Percentiles rank a stretch among this genome's conserved stretches.
phyloP scores from a whole-genome alignment of 2,888 invertebrate genomes.

The Hermaeophaga mercurialis region DNA sequence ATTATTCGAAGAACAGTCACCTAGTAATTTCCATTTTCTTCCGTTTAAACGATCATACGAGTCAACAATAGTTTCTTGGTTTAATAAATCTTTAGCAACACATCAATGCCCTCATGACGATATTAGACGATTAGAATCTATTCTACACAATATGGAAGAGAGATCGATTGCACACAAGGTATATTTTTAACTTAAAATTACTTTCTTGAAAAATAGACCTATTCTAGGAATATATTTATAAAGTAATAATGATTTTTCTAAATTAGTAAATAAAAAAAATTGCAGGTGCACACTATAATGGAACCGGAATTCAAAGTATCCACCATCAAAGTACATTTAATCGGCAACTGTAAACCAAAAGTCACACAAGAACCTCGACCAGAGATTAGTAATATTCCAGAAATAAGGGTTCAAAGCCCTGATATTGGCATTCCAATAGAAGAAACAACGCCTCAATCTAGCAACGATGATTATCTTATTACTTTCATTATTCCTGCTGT shows the following conservation, averaged over 20 bases:
- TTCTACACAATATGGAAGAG: conserved; percentile 65
- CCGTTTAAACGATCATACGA: conserved; percentile 68
- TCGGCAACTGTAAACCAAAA: conserved; percentile 62
- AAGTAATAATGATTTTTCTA: background rate
- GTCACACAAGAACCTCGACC: conserved; percentile 45
- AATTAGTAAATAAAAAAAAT: too few species aligned
- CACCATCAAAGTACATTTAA: conserved; percentile 66
- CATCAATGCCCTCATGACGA: conserved; percentile 78
- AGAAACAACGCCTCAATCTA: conserved; percentile 55
- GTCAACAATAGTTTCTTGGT: conserved; percentile 75
- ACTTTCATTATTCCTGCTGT: conserved; percentile 90
- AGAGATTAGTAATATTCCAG: conserved; percentile 12
- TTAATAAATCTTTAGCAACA: conserved; percentile 78
- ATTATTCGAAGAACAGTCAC: conserved; percentile 76
- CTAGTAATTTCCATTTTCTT: conserved; percentile 75
- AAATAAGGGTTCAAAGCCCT: too few species aligned
- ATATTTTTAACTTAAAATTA: conserved; percentile 1
- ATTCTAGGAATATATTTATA: background rate
- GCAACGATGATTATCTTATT: conserved; percentile 69
- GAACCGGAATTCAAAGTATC: conserved; percentile 73
- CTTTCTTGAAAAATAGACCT: background rate
- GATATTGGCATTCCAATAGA: conserved; percentile 41
- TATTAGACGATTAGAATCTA: conserved; percentile 72
- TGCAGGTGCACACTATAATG: conserved; percentile 69
- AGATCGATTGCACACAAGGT: conserved; percentile 61